Conservation (phyloP, 2,797 vertebrate genomes). For the Argya squamiceps region DNA sequence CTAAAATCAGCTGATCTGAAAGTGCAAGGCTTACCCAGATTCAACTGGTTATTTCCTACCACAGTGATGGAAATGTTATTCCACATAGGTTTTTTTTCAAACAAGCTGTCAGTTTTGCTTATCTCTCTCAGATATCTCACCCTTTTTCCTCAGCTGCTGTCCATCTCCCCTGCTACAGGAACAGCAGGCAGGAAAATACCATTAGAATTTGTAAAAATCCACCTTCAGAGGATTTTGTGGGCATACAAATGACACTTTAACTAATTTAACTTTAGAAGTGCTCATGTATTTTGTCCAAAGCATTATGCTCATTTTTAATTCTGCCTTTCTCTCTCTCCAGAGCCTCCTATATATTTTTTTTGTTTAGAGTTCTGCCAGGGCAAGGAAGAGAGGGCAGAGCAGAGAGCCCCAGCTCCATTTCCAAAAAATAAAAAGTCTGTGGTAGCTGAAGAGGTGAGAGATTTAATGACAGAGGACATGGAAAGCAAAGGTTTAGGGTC, state of each 20-base stretch:
- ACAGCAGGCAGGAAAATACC: neutral
- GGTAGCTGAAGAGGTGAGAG: neutral
- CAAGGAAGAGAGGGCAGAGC: neutral
- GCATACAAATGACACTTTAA: neutral
- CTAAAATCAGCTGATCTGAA: neutral
- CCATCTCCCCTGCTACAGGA: neutral
- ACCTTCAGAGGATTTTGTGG: neutral
- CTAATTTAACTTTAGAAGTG: neutral
- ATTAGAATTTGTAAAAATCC: neutral
- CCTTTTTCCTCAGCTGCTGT: neutral
- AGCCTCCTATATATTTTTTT: no score
- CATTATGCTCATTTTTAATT: neutral
- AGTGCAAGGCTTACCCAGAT: neutral
- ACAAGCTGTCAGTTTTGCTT: neutral
- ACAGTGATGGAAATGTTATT: neutral
- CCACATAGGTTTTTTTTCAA: neutral
- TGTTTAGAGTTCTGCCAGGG: neutral
- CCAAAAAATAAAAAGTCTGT: neutral
- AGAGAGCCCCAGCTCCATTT: neutral
- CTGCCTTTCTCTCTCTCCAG: neutral
- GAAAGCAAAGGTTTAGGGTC: neutral
- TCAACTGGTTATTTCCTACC: neutral
- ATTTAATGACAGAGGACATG: neutral
- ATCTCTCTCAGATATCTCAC: neutral
- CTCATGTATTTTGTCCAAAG: neutral